Conservation (phyloP, 2,797 vertebrate species). For the Chlorospingus flavigularis region DNA sequence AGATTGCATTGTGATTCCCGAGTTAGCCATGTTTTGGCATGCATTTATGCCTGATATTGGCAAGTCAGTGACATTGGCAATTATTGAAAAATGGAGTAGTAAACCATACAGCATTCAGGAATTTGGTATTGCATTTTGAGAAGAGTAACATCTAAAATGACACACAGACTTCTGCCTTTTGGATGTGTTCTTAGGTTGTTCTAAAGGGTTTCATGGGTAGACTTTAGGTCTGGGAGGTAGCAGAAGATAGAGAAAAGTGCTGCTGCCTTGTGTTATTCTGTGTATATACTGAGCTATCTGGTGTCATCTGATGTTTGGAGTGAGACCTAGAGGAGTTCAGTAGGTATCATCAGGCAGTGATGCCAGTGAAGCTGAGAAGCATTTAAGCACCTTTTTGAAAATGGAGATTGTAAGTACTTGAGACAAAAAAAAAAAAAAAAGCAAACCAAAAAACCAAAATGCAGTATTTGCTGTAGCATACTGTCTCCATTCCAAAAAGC, state of each 20-base stretch:
- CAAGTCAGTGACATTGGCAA: neutral
- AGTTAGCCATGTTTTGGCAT: neutral
- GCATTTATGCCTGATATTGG: neutral
- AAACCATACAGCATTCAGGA: neutral
- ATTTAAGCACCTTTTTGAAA: neutral
- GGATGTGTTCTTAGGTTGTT: slow-evolving; percentile 63
- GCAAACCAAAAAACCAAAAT: neutral
- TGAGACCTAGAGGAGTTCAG: neutral
- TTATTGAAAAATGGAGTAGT: neutral
- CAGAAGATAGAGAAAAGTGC: slow-evolving; percentile 62
- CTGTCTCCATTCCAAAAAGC: neutral
- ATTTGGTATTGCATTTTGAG: slow-evolving; percentile 53
- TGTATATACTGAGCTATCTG: neutral
- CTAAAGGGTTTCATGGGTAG: slow-evolving; percentile 56
- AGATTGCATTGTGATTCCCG: neutral
- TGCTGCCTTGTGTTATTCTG: slow-evolving; percentile 47
- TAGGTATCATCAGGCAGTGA: neutral
- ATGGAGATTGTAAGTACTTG: neutral
- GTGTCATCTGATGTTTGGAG: neutral
- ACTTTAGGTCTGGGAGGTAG: slow-evolving; percentile 33
- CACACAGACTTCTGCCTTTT: slow-evolving; percentile 61
- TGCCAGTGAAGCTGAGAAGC: neutral
- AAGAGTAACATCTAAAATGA: slow-evolving; percentile 33
- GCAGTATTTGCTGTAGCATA: neutral
- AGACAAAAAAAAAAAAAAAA: neutral